These are phyloP conservation scores for Lichenostomus cassidix DNA, from an alignment of 2,113 vertebrate genomes.

Conservation along the genomic window DNA sequence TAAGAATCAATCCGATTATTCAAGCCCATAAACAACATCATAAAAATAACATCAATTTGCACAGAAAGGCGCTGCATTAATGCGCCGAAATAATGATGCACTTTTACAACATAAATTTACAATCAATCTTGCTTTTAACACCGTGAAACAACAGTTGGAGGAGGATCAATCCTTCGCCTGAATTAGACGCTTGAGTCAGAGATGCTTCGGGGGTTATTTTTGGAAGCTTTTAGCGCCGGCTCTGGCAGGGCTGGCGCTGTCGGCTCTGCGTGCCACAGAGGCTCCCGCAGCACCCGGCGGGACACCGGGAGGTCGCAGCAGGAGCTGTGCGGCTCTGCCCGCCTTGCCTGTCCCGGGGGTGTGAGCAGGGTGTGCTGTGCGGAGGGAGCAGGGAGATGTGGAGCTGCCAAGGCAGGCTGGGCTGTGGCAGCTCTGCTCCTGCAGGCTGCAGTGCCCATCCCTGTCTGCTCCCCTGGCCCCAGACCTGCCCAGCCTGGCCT, in stretches of 20 bases:
- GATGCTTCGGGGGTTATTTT: conserved; percentile 38
- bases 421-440: accelerated
- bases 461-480: background rate
- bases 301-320: background rate
- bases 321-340: background rate
- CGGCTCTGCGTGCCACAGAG: background rate
- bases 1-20: conserved; percentile 78
- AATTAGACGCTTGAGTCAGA: conserved; percentile 56
- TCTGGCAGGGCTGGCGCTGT: background rate
- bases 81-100: conserved; percentile 71
- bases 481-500: background rate
- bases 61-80: conserved; percentile 63
- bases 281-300: background rate
- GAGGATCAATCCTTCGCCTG: conserved; percentile 51
- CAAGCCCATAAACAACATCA: conserved; percentile 74
- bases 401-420: background rate
- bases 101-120: conserved; percentile 64
- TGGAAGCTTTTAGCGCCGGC: conserved; percentile 4
- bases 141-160: conserved; percentile 48
- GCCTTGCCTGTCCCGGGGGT: accelerated
- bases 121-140: conserved; percentile 67
- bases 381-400: accelerated
- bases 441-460: accelerated
- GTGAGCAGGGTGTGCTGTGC: accelerated
- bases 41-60: conserved; percentile 77